phyloP scores from a whole-genome alignment of 1,140 invertebrate genomes.

The Drosophila subpulchrella region DNA sequence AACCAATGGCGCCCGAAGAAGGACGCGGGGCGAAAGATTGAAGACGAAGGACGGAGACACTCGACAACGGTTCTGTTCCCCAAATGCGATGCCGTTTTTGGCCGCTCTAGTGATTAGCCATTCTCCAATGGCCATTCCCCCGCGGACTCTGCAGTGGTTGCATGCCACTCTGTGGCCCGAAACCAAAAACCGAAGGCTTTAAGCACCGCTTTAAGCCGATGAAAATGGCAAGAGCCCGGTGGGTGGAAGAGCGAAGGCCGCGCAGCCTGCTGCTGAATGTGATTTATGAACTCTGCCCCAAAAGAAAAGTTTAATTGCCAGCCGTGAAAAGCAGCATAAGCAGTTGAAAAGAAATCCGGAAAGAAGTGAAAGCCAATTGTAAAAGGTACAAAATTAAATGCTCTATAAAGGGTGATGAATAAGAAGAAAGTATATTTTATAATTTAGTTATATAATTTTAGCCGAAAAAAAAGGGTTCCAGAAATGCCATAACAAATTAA shows the following conservation, averaged over 20 bases:
- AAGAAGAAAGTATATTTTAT: not conserved
- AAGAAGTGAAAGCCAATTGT: not conserved
- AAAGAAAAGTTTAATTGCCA: slow-evolving; percentile 83
- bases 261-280: slow-evolving; percentile 71
- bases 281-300: slow-evolving; percentile 77
- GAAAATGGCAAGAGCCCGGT: slow-evolving; percentile 15
- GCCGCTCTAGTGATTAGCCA: slow-evolving; percentile 63
- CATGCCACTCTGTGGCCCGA: slow-evolving; percentile 10
- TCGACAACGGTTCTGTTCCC: slow-evolving; percentile 50
- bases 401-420: slow-evolving; percentile 2
- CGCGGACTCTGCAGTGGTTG: slow-evolving; percentile 29
- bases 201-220: slow-evolving; percentile 40
- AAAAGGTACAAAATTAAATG: slow-evolving; percentile 8
- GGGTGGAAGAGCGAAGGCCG: slow-evolving; percentile 7
- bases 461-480: not conserved
- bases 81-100: slow-evolving; percentile 57
- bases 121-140: slow-evolving; percentile 8
- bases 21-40: slow-evolving; percentile 2
- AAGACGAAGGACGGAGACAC: slow-evolving; percentile 25
- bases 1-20: slow-evolving; percentile 17
- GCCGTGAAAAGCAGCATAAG: slow-evolving; percentile 76
- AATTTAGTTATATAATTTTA: not conserved
- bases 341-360: slow-evolving; percentile 55
- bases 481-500: not conserved
- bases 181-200: slow-evolving; percentile 22